Conservation (phyloP, 2,888 invertebrate species). For the Opisthograptis luteolata region DNA sequence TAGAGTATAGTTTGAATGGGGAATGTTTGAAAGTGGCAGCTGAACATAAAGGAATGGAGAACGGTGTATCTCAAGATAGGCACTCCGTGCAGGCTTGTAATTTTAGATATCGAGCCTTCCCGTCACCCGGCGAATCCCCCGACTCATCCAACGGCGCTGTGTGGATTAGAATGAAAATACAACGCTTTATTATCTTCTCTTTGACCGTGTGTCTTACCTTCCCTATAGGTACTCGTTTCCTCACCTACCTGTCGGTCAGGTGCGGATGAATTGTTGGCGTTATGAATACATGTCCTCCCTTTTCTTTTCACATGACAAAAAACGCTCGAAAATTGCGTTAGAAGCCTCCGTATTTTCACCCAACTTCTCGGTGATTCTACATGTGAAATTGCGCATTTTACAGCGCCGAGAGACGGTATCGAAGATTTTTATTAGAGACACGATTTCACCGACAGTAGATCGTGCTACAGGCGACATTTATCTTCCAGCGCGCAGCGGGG, state of each 20-base stretch:
- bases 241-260: constrained; percentile 51
- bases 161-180: constrained; percentile 81
- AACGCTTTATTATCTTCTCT: constrained; percentile 79
- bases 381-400: constrained; percentile 35
- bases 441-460: constrained; percentile 67
- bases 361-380: constrained; percentile 11
- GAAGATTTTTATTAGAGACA: constrained; percentile 66
- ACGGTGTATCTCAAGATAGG: constrained; percentile 73
- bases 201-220: constrained; percentile 79
- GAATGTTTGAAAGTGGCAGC: constrained; percentile 77
- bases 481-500: constrained; percentile 53
- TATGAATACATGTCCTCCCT: constrained; percentile 50
- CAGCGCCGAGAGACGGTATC: constrained; percentile 44
- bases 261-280: constrained; percentile 62
- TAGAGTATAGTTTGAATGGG: constrained; percentile 71
- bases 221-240: constrained; percentile 54
- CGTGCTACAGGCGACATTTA: constrained; percentile 72
- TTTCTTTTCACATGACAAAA: constrained; percentile 52
- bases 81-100: constrained; percentile 77
- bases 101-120: constrained; percentile 79
- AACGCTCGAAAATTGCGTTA: neutral
- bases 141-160: constrained; percentile 61
- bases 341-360: constrained; percentile 2
- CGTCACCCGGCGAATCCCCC: constrained; percentile 55
- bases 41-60: constrained; percentile 75